phyloP scores from a whole-genome alignment of 2,113 vertebrate genomes.

The Cinclus mexicanus region DNA sequence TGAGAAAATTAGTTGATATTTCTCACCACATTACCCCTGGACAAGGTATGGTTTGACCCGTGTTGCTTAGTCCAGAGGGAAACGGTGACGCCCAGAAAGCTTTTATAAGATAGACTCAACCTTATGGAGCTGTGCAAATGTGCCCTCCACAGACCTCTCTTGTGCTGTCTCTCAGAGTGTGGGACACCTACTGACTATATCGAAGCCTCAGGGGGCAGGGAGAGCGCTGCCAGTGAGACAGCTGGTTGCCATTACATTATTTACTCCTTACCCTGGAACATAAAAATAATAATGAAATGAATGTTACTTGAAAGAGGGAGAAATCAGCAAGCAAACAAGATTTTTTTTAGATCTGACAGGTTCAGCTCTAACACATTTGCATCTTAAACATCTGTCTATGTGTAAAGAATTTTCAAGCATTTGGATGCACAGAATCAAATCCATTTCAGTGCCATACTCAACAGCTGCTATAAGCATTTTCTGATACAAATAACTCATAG shows the following conservation, averaged over 20 bases:
- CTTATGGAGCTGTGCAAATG: background rate
- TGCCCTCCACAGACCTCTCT: background rate
- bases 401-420: conserved; percentile 25
- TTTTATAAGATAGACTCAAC: background rate
- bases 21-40: background rate
- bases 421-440: background rate
- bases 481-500: background rate
- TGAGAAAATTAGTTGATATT: background rate
- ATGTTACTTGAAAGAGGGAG: conserved; percentile 13
- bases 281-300: conserved; percentile 39
- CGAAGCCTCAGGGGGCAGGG: background rate
- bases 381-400: conserved; percentile 38
- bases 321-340: conserved; percentile 11
- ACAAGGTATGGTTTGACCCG: fast-evolving
- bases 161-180: background rate
- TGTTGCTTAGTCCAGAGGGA: background rate
- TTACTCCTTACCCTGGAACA: conserved; percentile 39
- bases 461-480: background rate
- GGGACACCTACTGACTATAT: background rate
- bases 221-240: conserved; percentile 9
- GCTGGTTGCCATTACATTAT: conserved; percentile 54
- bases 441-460: background rate
- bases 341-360: conserved; percentile 40
- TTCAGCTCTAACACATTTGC: conserved; percentile 30
- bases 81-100: fast-evolving